Conservation (phyloP, 2,797 vertebrate genomes). For the Remorina albescens region DNA sequence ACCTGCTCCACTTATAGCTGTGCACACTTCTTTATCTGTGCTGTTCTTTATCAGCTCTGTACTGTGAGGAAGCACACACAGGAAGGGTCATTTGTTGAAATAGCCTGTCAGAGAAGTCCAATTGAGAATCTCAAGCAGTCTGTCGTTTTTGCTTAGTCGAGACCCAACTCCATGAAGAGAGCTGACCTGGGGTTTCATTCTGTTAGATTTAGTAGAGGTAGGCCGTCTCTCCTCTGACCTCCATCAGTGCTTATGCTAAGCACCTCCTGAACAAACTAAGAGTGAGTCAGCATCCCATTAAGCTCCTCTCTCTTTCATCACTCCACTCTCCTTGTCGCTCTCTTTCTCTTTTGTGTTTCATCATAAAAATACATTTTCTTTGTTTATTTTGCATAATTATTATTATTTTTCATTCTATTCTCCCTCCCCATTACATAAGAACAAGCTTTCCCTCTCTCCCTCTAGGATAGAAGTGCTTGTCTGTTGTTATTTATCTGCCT, state of each 20-base stretch:
- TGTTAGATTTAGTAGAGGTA: slow-evolving; percentile 62
- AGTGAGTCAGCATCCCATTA: slow-evolving; percentile 39
- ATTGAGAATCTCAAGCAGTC: slow-evolving; percentile 1
- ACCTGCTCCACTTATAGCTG: no score
- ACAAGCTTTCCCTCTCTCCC: slow-evolving; percentile 15
- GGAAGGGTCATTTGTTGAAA: slow-evolving; percentile 34
- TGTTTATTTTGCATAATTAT: slow-evolving; percentile 11
- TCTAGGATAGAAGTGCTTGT: slow-evolving; percentile 29
- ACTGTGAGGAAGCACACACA: slow-evolving; percentile 6
- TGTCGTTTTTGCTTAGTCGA: slow-evolving; percentile 29
- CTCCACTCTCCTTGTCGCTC: slow-evolving; percentile 5
- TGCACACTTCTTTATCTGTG: slow-evolving; percentile 1
- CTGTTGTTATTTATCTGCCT: slow-evolving; percentile 44
- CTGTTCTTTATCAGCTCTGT: slow-evolving; percentile 14
- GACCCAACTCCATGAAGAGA: slow-evolving; percentile 33
- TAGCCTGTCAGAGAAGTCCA: slow-evolving; percentile 22
- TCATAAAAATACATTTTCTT: not conserved
- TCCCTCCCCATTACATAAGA: slow-evolving; percentile 20
- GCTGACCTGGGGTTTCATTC: slow-evolving; percentile 49
- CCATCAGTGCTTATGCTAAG: slow-evolving; percentile 54
- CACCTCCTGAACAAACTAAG: slow-evolving; percentile 47
- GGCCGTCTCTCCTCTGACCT: slow-evolving; percentile 69
- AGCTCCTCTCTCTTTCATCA: slow-evolving; percentile 28
- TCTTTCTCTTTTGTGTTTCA: slow-evolving; percentile 8
- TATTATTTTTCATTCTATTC: no score